Base-by-base conservation (phyloP, 2,888 invertebrate species). In the Cataglyphis livida region DNA sequence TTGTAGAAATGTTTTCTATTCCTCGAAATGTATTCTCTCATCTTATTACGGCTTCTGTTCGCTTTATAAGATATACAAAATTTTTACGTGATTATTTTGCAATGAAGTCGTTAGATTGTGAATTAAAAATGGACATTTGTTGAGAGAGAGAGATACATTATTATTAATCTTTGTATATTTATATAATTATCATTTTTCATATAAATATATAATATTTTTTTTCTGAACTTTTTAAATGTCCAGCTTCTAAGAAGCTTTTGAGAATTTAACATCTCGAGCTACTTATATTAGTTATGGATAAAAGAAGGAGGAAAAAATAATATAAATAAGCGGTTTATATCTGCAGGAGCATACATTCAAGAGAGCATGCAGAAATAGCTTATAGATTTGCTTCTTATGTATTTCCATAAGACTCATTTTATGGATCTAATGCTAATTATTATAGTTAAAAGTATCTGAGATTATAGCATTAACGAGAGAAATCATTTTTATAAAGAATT, bases 11-110 rank as follows among this genome's bases (percentile, higher is more conserved):
- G 51, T 51, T 51, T 51, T 51, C 51, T 51, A 51, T 79, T 44
- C 6, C 7, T 44, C 32, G 18, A 12, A 12, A 70, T 78, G 35
- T 78, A 70, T 79, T 79, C 59, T 79, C 59, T 79, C 59, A 32
- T 79, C 59, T 79, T 44, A 32, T 78, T 70, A 25, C 57, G 32
- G 41, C 25, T 3, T 1, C 15, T 48, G 25, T 79, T 44, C 44
- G 51, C n/a, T 35, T 6, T 35, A 35, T 35, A 12, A 9, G 3
- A 6, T 32, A 57, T 12, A 41, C 28, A 28, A 38, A 32, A 35
- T 70, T 71, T 79, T 44, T 71, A 12, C 18, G 9, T 28, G 32
- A 44, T 78, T 59, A n/a, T 59, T 71, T 59, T 28, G 12, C 35
- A 10, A 71, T 15, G 21, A n/a, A 57, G 1, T n/a, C 21, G 28